Conservation (phyloP, 2,797 vertebrate genomes). For the Lophius americanus region DNA sequence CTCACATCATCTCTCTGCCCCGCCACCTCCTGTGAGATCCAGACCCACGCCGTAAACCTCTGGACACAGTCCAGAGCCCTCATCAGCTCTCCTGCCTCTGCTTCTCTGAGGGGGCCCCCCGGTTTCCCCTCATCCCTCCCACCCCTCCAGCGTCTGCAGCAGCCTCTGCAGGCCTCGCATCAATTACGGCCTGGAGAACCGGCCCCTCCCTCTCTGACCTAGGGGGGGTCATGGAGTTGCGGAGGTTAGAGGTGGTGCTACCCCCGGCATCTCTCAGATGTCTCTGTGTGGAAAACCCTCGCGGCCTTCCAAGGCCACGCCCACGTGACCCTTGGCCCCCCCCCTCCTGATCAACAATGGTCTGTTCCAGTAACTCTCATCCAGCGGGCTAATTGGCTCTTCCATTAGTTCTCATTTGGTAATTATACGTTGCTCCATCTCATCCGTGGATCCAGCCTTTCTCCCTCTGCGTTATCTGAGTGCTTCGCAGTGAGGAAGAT, state of each 20-base stretch:
- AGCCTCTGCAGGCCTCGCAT: constrained; percentile 62
- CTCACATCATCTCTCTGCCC: constrained; percentile 32
- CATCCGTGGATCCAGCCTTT: not conserved
- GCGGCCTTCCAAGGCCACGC: constrained; percentile 48
- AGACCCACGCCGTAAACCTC: constrained; percentile 27
- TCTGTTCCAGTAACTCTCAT: constrained; percentile 38
- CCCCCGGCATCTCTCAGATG: constrained; percentile 77
- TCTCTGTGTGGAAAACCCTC: constrained; percentile 60
- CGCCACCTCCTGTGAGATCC: constrained; percentile 30
- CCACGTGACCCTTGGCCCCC: constrained; percentile 52
- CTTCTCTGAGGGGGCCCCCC: constrained; percentile 56
- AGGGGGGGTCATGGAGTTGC: constrained; percentile 65
- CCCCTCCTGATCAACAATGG: constrained; percentile 38
- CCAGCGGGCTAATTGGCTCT: constrained; percentile 21
- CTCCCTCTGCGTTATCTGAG: not conserved
- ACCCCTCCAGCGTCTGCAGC: constrained; percentile 42
- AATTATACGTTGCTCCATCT: not conserved
- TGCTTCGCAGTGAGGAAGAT: not conserved
- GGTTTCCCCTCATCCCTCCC: constrained; percentile 53
- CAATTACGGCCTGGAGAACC: constrained; percentile 70
- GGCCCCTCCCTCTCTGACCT: constrained; percentile 69
- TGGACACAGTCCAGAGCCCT: constrained; percentile 69
- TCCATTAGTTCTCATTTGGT: constrained; percentile 22
- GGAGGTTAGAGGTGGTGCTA: constrained; percentile 69
- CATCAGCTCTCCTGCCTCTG: constrained; percentile 54